Conservation (phyloP, 2,113 vertebrate genomes). For the Pholis gunnellus region DNA sequence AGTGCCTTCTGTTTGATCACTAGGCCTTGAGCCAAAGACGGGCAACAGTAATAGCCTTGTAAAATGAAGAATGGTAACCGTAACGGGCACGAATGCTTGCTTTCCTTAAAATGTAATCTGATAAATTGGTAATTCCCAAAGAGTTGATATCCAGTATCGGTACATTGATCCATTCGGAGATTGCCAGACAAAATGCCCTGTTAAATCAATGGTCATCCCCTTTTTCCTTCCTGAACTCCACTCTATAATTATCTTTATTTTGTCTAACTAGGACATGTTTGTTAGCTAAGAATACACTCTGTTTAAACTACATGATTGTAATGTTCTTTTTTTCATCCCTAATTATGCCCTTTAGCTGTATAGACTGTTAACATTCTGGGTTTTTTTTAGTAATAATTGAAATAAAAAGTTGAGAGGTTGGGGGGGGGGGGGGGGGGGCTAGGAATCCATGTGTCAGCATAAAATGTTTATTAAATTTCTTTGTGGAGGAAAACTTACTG, state of each 20-base stretch:
- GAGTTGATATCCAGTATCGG: constrained; percentile 46
- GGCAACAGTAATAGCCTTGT: constrained; percentile 76
- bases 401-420: constrained; percentile 55
- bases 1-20: constrained; percentile 87
- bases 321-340: constrained; percentile 56
- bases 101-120: constrained; percentile 61
- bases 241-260: constrained; percentile 46
- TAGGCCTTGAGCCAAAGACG: constrained; percentile 80
- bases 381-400: constrained; percentile 67
- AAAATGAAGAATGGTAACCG: constrained; percentile 60
- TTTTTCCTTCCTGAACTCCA: constrained; percentile 38
- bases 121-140: constrained; percentile 69
- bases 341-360: constrained; percentile 76
- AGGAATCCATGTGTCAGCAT: constrained; percentile 76
- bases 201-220: constrained; percentile 44
- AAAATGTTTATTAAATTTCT: constrained; percentile 67
- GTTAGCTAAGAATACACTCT: constrained; percentile 56
- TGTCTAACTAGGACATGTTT: constrained; percentile 62
- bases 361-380: constrained; percentile 81
- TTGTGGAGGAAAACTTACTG: constrained; percentile 74
- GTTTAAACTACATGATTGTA: constrained; percentile 74
- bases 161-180: constrained; percentile 39
- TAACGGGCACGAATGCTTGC: constrained; percentile 65
- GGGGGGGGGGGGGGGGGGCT: constrained; percentile 69
- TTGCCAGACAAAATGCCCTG: constrained; percentile 46